Base-by-base conservation (phyloP, 2,797 vertebrate species). In the Limosa lapponica region DNA sequence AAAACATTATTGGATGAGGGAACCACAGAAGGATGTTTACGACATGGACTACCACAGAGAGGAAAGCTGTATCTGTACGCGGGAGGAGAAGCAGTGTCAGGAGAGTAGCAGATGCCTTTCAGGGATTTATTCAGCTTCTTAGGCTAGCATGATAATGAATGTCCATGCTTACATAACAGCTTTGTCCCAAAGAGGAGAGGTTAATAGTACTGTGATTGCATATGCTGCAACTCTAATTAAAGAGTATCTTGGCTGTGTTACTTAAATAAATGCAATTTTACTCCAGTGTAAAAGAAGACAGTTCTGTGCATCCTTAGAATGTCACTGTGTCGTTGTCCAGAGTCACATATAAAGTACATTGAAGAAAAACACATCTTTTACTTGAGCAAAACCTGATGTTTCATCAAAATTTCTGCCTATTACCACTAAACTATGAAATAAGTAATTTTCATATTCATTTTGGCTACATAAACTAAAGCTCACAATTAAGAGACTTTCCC, bases 41-140 rank as follows among this genome's bases (percentile, higher is more conserved):
- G 49, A 58, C 54, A 66, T 1, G 10, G 55, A 67, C 67, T 54
- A 73, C n/a, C 48, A 36, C n/a, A 39, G 81, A 87, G 86, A 85
- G 90, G 73, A 94, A 92, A 95, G 72, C 52, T 95, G 23, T 14
- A 41, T 87, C 58, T 87, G 51, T 28, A 62, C 24, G 62, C 0
- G 0, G 36, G 11, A 69, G 36, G 71, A 72, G 39, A 79, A 79
- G 51, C 48, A 64, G 34, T 25, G 55, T 49, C 78, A 73, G 59
- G 28, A 94, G 81, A 89, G 54, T 4, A 86, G 61, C 5, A 83
- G 65, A 79, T 57, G 65, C 28, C n/a, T 86, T 55, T 87, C 51
- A 74, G 75, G 46, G 73, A 84, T 91, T 93, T 86, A 86, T 65
- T 13, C 70, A 84, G 61, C 30, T 78, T 88, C 82, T 86, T 83